These are phyloP conservation scores for Xestia rhomboidea DNA, from an alignment of 2,888 invertebrate species.

Conservation along the genomic window DNA sequence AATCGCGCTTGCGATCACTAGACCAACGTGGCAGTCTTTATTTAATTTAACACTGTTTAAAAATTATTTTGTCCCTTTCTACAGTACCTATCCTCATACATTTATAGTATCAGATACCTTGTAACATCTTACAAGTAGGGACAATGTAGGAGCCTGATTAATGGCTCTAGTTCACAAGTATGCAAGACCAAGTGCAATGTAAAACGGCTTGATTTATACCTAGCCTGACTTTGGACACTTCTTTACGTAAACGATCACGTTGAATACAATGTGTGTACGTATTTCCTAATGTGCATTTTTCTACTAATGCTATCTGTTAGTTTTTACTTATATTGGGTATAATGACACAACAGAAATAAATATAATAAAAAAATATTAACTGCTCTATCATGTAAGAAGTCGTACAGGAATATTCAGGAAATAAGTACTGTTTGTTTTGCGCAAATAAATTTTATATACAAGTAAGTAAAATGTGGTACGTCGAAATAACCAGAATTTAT, in stretches of 20 bases:
- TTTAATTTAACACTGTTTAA: background rate
- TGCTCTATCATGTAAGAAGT: background rate
- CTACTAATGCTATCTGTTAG: background rate
- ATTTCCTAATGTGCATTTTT: background rate
- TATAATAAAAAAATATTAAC: background rate
- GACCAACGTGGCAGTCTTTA: no score
- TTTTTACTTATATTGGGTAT: background rate
- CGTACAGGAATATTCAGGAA: background rate
- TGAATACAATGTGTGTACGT: conserved; percentile 8
- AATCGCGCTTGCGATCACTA: no score
- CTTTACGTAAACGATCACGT: conserved; percentile 20
- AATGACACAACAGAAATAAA: background rate
- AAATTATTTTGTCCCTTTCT: background rate
- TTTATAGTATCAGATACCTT: conserved; percentile 38
- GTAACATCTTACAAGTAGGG: conserved; percentile 34
- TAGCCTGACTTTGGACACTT: conserved; percentile 31
- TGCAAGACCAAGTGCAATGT: conserved; percentile 51
- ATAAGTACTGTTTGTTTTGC: background rate
- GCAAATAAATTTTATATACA: background rate
- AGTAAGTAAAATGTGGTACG: background rate
- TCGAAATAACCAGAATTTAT: background rate
- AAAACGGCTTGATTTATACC: conserved; percentile 57
- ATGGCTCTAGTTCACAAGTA: conserved; percentile 53
- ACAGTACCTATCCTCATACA: background rate
- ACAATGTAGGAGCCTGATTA: conserved; percentile 45